Percentiles rank a stretch among this genome's conserved stretches.
These are phyloP conservation scores for Parapsyche elsis DNA, from an alignment of 1,140 invertebrate species.

Conservation along the genomic window DNA sequence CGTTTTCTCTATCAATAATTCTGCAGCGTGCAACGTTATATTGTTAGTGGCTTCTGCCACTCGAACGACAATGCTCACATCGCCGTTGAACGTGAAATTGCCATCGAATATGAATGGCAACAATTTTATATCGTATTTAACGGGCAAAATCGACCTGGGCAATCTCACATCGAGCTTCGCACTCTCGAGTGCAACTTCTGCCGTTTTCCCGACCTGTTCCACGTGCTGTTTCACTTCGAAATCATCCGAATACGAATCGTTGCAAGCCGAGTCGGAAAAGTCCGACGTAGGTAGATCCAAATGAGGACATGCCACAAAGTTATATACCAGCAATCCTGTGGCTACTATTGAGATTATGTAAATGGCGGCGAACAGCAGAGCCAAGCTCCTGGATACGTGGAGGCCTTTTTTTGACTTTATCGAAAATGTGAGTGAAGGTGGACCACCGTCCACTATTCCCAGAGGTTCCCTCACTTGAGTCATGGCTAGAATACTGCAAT, in stretches of 20 bases:
- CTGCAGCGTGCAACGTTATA: slow-evolving; percentile 81
- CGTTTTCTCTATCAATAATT: slow-evolving; percentile 72
- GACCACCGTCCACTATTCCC: slow-evolving; percentile 65
- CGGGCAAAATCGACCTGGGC: slow-evolving; percentile 73
- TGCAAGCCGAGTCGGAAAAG: slow-evolving; percentile 9
- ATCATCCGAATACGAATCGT: slow-evolving; percentile 29
- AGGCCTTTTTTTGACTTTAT: slow-evolving; percentile 65
- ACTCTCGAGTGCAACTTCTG: slow-evolving; percentile 43
- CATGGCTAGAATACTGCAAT: slow-evolving; percentile 62
- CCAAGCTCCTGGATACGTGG: slow-evolving; percentile 64
- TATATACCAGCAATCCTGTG: slow-evolving; percentile 75
- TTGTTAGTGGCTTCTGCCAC: slow-evolving; percentile 74
- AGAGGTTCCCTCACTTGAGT: slow-evolving; percentile 64
- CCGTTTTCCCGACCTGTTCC: slow-evolving; percentile 34
- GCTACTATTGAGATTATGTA: slow-evolving; percentile 69
- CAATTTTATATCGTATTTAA: slow-evolving; percentile 76
- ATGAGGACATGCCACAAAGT: slow-evolving; percentile 73
- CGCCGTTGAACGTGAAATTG: slow-evolving; percentile 82
- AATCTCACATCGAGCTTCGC: slow-evolving; percentile 72
- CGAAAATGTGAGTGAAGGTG: slow-evolving; percentile 62
- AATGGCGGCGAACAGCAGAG: slow-evolving; percentile 65
- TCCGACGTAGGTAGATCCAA: slow-evolving; percentile 56
- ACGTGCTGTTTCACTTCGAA: neutral
- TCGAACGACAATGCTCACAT: slow-evolving; percentile 75
- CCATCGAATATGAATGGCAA: slow-evolving; percentile 77